Percentiles rank a stretch among this genome's conserved stretches.
phyloP scores from a whole-genome alignment of 2,888 invertebrate species.

The Agriotes lineatus region DNA sequence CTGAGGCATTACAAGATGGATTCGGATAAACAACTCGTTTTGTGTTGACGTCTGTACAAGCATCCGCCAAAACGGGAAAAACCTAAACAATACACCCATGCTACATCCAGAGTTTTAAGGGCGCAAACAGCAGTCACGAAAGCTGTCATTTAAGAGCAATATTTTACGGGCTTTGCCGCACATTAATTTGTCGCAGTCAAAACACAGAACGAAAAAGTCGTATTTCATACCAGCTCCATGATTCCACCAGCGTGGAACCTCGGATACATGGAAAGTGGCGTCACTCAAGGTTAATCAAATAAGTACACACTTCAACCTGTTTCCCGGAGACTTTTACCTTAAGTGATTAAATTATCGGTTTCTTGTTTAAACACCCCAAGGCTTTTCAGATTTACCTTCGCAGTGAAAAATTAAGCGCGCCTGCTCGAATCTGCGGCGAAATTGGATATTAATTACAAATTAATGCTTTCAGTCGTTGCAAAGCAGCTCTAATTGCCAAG shows the following conservation, averaged over 20 bases:
- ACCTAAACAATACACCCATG: not conserved
- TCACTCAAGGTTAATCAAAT: conserved; percentile 7
- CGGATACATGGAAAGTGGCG: not conserved
- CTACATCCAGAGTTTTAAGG: not conserved
- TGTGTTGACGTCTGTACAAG: not conserved
- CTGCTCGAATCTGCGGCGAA: not conserved
- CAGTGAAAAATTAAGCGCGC: conserved; percentile 4
- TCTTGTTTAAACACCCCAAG: conserved; percentile 11
- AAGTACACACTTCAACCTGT: conserved; percentile 7
- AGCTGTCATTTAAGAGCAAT: conserved; percentile 5
- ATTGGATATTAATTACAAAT: conserved; percentile 22
- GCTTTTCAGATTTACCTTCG: conserved; percentile 6
- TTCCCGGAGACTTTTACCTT: conserved; percentile 5
- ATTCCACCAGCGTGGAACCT: not conserved
- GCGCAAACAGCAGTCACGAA: conserved; percentile 4
- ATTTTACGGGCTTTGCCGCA: not conserved
- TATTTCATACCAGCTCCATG: conserved; percentile 1
- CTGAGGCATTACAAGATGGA: no score
- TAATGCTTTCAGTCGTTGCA: conserved; percentile 10
- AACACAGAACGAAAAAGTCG: conserved; percentile 4
- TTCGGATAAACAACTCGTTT: not conserved
- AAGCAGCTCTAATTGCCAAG: conserved; percentile 9
- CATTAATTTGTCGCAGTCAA: conserved; percentile 20
- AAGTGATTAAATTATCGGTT: conserved; percentile 16
- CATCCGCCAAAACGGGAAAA: not conserved